Percentiles rank a stretch among this genome's conserved stretches.
Conservation (phyloP, 2,113 vertebrate species). For the Oncorhynchus clarkii region DNA sequence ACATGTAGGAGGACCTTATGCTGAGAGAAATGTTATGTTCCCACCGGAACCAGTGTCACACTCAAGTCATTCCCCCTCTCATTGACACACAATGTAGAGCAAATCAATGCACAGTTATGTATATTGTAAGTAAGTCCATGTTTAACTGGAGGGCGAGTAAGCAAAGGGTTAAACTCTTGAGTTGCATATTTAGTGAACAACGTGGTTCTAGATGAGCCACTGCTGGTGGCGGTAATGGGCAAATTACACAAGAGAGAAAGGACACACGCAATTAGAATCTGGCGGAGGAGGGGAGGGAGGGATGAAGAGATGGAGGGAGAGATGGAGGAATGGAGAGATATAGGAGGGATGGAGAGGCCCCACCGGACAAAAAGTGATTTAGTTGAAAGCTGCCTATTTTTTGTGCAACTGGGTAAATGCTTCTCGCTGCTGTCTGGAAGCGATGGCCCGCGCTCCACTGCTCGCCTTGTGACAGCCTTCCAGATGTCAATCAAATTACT, state of each 20-base stretch:
- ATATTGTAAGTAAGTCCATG: too few species aligned
- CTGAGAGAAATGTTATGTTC: background rate
- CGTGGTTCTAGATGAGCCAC: conserved; percentile 86
- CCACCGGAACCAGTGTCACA: background rate
- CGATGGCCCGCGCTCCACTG: conserved; percentile 84
- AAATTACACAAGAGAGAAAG: conserved; percentile 97
- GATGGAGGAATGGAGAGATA: conserved; percentile 13
- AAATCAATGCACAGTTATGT: too few species aligned
- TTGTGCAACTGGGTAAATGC: conserved; percentile 51
- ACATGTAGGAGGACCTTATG: background rate
- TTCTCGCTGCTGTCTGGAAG: conserved; percentile 63
- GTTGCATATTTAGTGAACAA: conserved; percentile 90
- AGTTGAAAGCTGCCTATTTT: conserved; percentile 92
- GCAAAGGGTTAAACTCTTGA: conserved; percentile 84
- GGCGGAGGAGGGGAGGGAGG: conserved; percentile 68
- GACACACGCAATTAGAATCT: conserved; percentile 99
- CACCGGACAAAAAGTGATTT: conserved; percentile 97
- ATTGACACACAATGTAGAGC: background rate
- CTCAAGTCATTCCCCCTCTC: background rate
- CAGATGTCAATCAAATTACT: conserved; percentile 99
- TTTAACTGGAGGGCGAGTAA: conserved; percentile 36
- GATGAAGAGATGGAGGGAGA: conserved; percentile 13
- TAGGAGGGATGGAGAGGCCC: conserved; percentile 66
- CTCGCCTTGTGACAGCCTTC: conserved; percentile 92
- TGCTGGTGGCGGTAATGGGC: conserved; percentile 89